phyloP scores from a whole-genome alignment of 2,888 invertebrate genomes.

The Zygogramma bicolorata region DNA sequence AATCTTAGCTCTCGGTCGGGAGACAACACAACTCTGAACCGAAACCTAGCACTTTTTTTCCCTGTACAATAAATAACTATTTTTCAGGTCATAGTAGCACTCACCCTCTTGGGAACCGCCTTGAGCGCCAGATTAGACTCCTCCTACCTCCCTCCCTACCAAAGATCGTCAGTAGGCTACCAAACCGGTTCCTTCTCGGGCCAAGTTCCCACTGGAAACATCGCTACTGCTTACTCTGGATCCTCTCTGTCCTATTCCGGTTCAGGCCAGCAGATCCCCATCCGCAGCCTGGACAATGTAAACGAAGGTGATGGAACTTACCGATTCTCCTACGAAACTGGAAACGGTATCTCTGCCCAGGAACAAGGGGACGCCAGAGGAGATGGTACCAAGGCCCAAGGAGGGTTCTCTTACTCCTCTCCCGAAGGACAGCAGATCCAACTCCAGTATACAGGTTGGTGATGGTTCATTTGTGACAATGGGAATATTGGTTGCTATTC shows the following conservation, averaged over 20 bases:
- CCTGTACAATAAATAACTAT: too few species aligned
- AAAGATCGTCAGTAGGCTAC: constrained; percentile 54
- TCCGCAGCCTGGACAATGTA: constrained; percentile 53
- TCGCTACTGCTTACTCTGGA: neutral
- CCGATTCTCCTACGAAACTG: constrained; percentile 69
- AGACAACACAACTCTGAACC: too few species aligned
- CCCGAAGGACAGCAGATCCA: constrained; percentile 57
- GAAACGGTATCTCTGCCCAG: constrained; percentile 58
- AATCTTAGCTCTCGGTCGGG: too few species aligned
- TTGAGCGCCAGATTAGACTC: constrained; percentile 71
- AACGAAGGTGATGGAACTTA: constrained; percentile 58
- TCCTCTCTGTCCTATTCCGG: constrained; percentile 26
- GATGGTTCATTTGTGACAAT: too few species aligned
- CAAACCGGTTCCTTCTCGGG: constrained; percentile 39
- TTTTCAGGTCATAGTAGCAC: constrained; percentile 57
- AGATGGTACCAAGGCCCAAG: constrained; percentile 55
- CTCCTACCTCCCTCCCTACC: constrained; percentile 71
- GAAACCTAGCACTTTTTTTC: too few species aligned
- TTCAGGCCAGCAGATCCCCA: constrained; percentile 49
- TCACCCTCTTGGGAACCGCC: constrained; percentile 63
- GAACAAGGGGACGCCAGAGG: constrained; percentile 51
- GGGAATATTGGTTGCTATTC: too few species aligned
- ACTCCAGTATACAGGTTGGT: constrained; percentile 65
- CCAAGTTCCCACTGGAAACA: neutral
- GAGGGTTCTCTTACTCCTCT: constrained; percentile 57